A percentile compares a stretch with the other conserved stretches of the same genome.
Conservation (phyloP, 2,797 vertebrate genomes). For the Cuniculus paca region DNA sequence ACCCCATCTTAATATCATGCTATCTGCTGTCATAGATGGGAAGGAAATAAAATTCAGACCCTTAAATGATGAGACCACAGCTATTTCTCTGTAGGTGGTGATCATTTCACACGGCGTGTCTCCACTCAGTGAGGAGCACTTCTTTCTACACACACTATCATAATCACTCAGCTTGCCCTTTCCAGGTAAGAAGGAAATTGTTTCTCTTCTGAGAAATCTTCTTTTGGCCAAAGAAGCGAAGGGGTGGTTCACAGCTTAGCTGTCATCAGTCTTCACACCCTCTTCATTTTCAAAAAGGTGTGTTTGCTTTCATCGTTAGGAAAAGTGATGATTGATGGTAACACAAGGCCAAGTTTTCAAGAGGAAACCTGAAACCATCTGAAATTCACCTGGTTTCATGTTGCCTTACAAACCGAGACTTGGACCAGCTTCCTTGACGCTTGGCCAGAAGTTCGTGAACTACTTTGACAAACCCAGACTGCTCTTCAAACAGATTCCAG, state of each 20-base stretch:
- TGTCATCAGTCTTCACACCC: constrained; percentile 73
- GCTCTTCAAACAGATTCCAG: constrained; percentile 73
- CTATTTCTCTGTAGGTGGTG: constrained; percentile 22
- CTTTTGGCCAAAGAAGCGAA: constrained; percentile 68
- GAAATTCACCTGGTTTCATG: constrained; percentile 83
- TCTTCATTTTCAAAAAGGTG: constrained; percentile 81
- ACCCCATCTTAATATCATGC: constrained; percentile 43
- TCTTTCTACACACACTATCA: constrained; percentile 65
- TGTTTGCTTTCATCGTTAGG: constrained; percentile 83
- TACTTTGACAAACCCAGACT: constrained; percentile 78
- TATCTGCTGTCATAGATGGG: background rate
- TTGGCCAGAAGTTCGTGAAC: constrained; percentile 83
- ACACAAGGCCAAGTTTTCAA: constrained; percentile 76
- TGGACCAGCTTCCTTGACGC: constrained; percentile 75
- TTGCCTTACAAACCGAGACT: constrained; percentile 78
- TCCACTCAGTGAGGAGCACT: constrained; percentile 9
- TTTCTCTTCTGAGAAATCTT: constrained; percentile 69
- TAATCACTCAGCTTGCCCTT: constrained; percentile 63
- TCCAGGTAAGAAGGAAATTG: constrained; percentile 71
- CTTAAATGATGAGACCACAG: background rate
- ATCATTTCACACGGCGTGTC: constrained; percentile 51
- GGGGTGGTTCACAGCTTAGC: constrained; percentile 69
- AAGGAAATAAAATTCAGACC: constrained; percentile 15
- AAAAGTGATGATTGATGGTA: constrained; percentile 82
- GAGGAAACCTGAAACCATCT: constrained; percentile 81